Percentiles rank a stretch among this genome's conserved stretches.
These are phyloP conservation scores for Drosophila subpulchrella DNA, from an alignment of 1,140 invertebrate species.

Conservation along the genomic window DNA sequence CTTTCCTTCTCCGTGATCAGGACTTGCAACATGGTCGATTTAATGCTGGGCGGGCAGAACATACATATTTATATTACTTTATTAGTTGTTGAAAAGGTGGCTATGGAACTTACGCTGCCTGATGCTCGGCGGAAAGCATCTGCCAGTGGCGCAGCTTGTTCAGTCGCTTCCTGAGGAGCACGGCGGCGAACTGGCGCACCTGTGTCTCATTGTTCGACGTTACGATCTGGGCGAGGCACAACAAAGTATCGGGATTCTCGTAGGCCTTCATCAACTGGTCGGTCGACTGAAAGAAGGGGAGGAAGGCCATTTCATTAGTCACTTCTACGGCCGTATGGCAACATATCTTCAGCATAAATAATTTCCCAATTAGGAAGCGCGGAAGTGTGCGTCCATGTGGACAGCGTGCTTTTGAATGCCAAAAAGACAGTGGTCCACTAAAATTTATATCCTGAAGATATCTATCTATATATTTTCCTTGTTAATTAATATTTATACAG, in stretches of 20 bases:
- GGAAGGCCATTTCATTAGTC: constrained; percentile 14
- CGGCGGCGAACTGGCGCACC: constrained; percentile 89
- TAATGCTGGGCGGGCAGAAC: constrained; percentile 85
- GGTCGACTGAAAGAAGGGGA: constrained; percentile 86
- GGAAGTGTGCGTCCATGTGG: constrained; percentile 1
- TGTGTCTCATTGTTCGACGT: constrained; percentile 86
- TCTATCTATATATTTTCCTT: too few species aligned
- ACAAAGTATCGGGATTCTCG: constrained; percentile 87
- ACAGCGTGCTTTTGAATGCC: constrained; percentile 25
- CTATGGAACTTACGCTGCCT: constrained; percentile 84
- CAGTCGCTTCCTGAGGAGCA: constrained; percentile 88
- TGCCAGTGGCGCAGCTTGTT: constrained; percentile 87
- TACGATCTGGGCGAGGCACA: constrained; percentile 87
- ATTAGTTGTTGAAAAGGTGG: neutral
- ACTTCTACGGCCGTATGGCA: neutral
- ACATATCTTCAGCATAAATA: constrained; percentile 27
- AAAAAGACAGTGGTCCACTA: neutral
- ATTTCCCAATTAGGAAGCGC: constrained; percentile 1
- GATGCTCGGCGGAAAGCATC: constrained; percentile 85
- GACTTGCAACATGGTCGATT: constrained; percentile 86
- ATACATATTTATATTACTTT: too few species aligned
- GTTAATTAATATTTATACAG: too few species aligned
- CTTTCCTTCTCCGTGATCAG: constrained; percentile 87
- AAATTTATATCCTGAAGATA: neutral
- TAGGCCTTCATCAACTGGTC: constrained; percentile 87